phyloP scores from a whole-genome alignment of 2,888 invertebrate species.

The Neoaliturus tenellus region DNA sequence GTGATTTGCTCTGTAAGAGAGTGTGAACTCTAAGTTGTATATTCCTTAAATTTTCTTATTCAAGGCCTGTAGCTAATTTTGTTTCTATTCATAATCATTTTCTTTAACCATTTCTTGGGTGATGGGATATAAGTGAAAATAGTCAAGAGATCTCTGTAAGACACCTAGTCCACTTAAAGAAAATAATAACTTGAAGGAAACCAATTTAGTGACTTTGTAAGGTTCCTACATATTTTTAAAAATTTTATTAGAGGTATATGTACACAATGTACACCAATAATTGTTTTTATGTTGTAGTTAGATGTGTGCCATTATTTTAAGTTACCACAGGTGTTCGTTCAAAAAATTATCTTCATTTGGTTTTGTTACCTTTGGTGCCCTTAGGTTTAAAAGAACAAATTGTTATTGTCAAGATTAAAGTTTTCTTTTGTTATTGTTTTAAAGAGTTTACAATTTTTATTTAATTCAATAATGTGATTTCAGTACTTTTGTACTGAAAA shows the following conservation, averaged over 20 bases:
- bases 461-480: neutral
- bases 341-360: neutral
- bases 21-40: too few species aligned
- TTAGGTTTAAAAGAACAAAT: neutral
- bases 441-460: neutral
- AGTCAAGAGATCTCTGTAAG: neutral
- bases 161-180: neutral
- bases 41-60: too few species aligned
- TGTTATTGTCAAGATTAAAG: neutral
- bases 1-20: too few species aligned
- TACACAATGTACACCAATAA: too few species aligned
- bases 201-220: neutral
- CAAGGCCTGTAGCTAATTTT: neutral
- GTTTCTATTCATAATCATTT: too few species aligned
- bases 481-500: neutral
- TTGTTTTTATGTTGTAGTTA: conserved; percentile 7
- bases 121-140: neutral
- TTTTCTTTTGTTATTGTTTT: neutral
- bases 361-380: conserved; percentile 29
- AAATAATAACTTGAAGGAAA: too few species aligned
- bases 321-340: conserved; percentile 41
- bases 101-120: neutral
- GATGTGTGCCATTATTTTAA: conserved; percentile 26
- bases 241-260: neutral
- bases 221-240: conserved; percentile 12